A percentile compares a stretch with the other conserved stretches of the same genome.
These are phyloP conservation scores for Scrobipalpa atriplicella DNA, from an alignment of 2,888 invertebrate species.

Conservation along the genomic window DNA sequence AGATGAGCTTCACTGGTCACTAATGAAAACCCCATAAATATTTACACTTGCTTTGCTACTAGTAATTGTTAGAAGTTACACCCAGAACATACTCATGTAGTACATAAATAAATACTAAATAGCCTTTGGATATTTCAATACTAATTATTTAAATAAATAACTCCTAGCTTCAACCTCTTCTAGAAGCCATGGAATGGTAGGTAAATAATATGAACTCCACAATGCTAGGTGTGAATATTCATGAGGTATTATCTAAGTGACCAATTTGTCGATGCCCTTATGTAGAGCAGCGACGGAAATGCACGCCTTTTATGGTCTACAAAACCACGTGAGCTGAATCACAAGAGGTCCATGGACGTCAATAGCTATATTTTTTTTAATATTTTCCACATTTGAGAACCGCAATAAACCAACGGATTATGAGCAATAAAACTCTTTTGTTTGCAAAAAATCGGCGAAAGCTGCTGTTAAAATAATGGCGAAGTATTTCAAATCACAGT, in stretches of 20 bases:
- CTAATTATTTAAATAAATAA: not conserved
- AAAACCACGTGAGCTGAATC: conserved; percentile 58
- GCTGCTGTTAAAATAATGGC: not conserved
- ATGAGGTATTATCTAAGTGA: conserved; percentile 63
- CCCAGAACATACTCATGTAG: not conserved
- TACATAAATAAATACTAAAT: too few relatives aligned
- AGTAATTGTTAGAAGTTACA: not conserved
- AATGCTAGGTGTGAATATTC: conserved; percentile 51
- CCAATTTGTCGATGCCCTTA: conserved; percentile 67
- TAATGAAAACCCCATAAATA: conserved; percentile 30
- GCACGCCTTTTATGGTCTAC: conserved; percentile 64
- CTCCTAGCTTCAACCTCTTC: not conserved
- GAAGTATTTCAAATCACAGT: not conserved
- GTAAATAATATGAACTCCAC: not conserved
- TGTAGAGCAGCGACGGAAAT: conserved; percentile 67
- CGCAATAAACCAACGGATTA: conserved; percentile 6
- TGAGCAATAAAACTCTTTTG: conserved; percentile 31
- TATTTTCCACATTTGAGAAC: conserved; percentile 14
- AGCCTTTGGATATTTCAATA: too few relatives aligned
- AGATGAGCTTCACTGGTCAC: conserved; percentile 34
- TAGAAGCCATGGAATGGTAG: conserved; percentile 9
- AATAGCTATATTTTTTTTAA: not conserved
- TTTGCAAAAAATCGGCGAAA: conserved; percentile 13
- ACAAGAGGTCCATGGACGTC: conserved; percentile 43
- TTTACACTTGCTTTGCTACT: conserved; percentile 21